phyloP scores from a whole-genome alignment of 2,888 invertebrate species.

The Luffia ferchaultella region DNA sequence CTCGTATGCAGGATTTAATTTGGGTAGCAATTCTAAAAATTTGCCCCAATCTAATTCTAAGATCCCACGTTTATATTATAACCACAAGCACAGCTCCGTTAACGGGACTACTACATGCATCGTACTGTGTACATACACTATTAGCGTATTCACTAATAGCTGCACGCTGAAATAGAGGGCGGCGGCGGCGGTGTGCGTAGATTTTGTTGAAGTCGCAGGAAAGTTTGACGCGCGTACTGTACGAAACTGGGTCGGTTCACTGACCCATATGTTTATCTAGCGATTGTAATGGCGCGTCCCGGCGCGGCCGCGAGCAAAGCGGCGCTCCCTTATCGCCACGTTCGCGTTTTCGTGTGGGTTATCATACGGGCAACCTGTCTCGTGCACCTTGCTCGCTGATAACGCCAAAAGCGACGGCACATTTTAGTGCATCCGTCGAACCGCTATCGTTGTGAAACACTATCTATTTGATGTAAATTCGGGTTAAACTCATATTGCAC shows the following conservation, averaged over 20 bases:
- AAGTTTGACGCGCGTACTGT: conserved; percentile 20
- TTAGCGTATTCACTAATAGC: no score
- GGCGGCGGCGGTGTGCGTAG: conserved; percentile 23
- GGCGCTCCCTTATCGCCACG: conserved; percentile 39
- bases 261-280: conserved; percentile 66
- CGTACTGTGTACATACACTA: not conserved
- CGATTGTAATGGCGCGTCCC: conserved; percentile 29
- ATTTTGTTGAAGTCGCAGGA: conserved; percentile 17
- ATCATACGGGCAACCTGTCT: conserved; percentile 52
- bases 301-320: conserved; percentile 31
- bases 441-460: not conserved
- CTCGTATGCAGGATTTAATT: no score
- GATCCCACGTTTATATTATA: conserved; percentile 22
- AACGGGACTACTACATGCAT: no score
- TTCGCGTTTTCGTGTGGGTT: conserved; percentile 56
- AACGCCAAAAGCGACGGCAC: no score
- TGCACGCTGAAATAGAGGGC: conserved; percentile 2
- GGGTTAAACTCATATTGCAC: no score
- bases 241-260: conserved; percentile 62
- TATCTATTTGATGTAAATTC: not conserved
- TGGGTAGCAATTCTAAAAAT: no score
- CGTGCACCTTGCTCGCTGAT: not conserved
- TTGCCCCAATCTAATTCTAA: conserved; percentile 17
- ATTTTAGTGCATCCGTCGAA: conserved; percentile 29
- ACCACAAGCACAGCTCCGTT: conserved; percentile 5